Evolutionary conservation across 2,888 invertebrate species (phyloP).

Genomic region (Arrhopalites spinosus): DNA sequence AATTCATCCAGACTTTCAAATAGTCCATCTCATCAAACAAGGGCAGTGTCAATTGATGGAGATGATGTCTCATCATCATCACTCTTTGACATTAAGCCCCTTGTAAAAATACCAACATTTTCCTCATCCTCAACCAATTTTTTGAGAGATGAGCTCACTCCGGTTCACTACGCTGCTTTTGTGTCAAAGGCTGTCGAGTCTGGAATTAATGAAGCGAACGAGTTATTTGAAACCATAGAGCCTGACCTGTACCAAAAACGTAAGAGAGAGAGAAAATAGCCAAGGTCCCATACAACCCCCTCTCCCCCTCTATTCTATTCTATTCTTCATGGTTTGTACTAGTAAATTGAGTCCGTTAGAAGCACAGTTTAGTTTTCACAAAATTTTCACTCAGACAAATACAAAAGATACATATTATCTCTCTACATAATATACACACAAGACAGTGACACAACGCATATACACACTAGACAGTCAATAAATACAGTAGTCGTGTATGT

Average conservation of each 20-base stretch:
- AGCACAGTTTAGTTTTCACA: constrained; percentile 7
- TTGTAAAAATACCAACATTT: too few relatives aligned
- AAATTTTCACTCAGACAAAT: too few relatives aligned
- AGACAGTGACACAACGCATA: too few relatives aligned
- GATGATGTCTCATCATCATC: too few relatives aligned
- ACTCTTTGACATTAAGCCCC: too few relatives aligned
- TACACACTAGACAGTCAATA: too few relatives aligned
- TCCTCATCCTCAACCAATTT: not conserved
- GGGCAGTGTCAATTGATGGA: too few relatives aligned
- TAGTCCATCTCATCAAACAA: too few relatives aligned
- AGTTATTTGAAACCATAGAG: constrained; percentile 67
- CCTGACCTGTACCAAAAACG: constrained; percentile 68
- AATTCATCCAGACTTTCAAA: too few relatives aligned
- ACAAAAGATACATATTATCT: too few relatives aligned
- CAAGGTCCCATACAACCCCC: not conserved
- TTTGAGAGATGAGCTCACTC: not conserved
- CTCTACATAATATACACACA: too few relatives aligned
- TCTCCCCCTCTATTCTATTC: not conserved
- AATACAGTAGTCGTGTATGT: too few relatives aligned
- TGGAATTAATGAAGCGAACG: constrained; percentile 71
- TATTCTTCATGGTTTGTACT: not conserved
- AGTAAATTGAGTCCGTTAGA: not conserved
- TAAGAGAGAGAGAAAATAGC: constrained; percentile 57
- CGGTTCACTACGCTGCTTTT: constrained; percentile 59
- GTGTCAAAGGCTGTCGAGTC: constrained; percentile 71